Evolutionary conservation across 2,797 vertebrate species (phyloP).

Genomic region (Danio choprae): DNA sequence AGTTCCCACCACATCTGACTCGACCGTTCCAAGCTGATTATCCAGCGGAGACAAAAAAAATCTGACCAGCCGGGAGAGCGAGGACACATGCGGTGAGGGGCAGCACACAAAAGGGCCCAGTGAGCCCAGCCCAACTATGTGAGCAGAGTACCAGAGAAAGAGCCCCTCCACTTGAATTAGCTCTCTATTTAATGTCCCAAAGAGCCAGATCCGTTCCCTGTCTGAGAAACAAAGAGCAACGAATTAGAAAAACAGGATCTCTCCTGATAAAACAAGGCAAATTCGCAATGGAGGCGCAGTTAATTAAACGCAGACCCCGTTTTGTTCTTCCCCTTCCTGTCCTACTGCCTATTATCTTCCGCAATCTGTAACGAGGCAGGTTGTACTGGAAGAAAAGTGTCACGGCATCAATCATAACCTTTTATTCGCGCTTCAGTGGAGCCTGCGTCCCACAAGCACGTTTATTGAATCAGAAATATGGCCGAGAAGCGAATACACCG

Average conservation of each 20-base stretch:
- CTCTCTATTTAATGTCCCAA: constrained; percentile 90
- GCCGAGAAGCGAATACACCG: not conserved
- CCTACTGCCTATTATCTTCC: constrained; percentile 41
- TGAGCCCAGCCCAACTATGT: constrained; percentile 80
- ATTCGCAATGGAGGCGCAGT: constrained; percentile 87
- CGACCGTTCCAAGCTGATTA: constrained; percentile 93
- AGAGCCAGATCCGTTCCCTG: constrained; percentile 90
- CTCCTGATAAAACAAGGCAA: constrained; percentile 92
- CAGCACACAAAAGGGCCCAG: constrained; percentile 88
- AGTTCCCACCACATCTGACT: constrained; percentile 96
- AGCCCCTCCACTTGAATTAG: constrained; percentile 89
- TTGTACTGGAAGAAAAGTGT: constrained; percentile 18
- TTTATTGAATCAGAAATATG: constrained; percentile 25
- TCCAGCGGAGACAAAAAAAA: constrained; percentile 85
- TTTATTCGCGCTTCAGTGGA: not conserved
- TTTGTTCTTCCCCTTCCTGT: constrained; percentile 82
- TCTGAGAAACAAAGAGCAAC: constrained; percentile 89
- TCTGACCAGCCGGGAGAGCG: constrained; percentile 88
- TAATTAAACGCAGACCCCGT: constrained; percentile 91
- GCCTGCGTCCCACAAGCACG: not conserved
- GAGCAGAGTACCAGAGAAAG: constrained; percentile 77
- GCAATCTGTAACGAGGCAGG: constrained; percentile 28
- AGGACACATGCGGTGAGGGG: constrained; percentile 90
- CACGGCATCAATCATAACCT: constrained; percentile 29
- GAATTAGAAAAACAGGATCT: constrained; percentile 91